Evolutionary conservation across 2,797 vertebrate species (phyloP).

Genomic region (Semotilus atromaculatus): DNA sequence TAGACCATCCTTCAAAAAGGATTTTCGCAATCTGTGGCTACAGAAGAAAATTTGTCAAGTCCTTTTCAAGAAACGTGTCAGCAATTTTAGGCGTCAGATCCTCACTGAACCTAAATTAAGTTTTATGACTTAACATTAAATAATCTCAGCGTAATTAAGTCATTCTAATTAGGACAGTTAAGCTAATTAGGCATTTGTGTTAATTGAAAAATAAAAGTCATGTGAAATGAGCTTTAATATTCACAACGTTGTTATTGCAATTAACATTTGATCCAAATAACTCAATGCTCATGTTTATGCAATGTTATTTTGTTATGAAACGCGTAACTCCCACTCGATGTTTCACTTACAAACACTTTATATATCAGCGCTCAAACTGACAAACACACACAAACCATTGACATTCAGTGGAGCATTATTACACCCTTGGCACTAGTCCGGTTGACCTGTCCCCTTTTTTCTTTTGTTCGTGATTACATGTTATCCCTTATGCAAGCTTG

Average conservation of each 20-base stretch:
- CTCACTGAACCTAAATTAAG: neutral
- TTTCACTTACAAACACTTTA: neutral
- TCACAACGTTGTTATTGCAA: neutral
- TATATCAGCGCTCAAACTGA: neutral
- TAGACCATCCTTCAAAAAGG: neutral
- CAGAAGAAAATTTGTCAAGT: slow-evolving; percentile 8
- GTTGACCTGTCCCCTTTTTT: slow-evolving; percentile 7
- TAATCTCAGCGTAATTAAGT: neutral
- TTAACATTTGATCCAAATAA: neutral
- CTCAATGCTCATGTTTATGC: neutral
- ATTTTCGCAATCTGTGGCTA: slow-evolving; percentile 12
- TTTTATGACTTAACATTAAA: neutral
- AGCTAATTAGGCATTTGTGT: neutral
- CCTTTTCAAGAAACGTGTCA: too few relatives aligned
- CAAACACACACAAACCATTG: neutral
- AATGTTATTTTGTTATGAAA: slow-evolving; percentile 5
- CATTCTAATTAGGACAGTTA: neutral
- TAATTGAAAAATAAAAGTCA: neutral
- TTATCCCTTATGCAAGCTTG: neutral
- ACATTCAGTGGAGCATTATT: slow-evolving; percentile 5
- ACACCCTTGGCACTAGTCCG: neutral
- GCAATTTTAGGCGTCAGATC: neutral
- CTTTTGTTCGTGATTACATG: neutral
- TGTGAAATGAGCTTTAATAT: neutral
- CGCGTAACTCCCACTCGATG: neutral